Base-by-base conservation (phyloP, 2,113 vertebrate genomes). In the Paramormyrops kingsleyae region DNA sequence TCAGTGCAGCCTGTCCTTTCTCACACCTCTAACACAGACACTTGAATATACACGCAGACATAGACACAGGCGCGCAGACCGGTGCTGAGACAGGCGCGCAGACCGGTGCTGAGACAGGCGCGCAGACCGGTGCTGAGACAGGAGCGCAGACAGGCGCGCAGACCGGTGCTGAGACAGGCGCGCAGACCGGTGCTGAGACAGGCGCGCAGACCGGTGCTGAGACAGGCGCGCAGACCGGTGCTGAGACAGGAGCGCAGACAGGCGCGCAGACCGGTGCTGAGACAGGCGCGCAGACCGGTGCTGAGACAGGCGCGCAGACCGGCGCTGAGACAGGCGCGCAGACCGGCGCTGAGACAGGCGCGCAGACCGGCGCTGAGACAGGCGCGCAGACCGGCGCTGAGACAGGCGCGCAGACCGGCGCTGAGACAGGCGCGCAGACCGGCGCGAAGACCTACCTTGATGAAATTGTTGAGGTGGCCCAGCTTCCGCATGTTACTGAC, bases 401-500 rank as follows among this genome's bases (percentile, higher is more conserved):
- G 35, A 44, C 80, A 46, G 2, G 35, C 80, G 5, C 10, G 5
- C 80, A 83, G 9, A 44, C 13, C 44, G n/a, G 15, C 2, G 12
- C 2, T 27, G 5, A 50, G 4, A 62, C 53, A 7, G 53, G 17
- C 5, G 19, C 17, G 17, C 19, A 21, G 53, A 39, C 9, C 17
- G n/a, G n/a, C n/a, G n/a, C n/a, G n/a, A n/a, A 27, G 59, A 7
- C 9, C 17, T 47, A 99, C 99, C 97, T 99, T 99, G 92, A 98
- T 97, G 93, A 99, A 99, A 95, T 99, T 99, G 97, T 99, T 99
- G 95, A 99, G 95, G 94, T 99, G 98, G 93, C 99, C 99, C 92
- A 99, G 92, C 94, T 99, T 99, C 92, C 98, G 97, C 98, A 99
- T 99, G 95, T 99, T 99, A 94, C 98, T 99, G 91, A 99, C 98